Conservation (phyloP, 2,888 invertebrate species). For the Pristionchus japonicus region DNA sequence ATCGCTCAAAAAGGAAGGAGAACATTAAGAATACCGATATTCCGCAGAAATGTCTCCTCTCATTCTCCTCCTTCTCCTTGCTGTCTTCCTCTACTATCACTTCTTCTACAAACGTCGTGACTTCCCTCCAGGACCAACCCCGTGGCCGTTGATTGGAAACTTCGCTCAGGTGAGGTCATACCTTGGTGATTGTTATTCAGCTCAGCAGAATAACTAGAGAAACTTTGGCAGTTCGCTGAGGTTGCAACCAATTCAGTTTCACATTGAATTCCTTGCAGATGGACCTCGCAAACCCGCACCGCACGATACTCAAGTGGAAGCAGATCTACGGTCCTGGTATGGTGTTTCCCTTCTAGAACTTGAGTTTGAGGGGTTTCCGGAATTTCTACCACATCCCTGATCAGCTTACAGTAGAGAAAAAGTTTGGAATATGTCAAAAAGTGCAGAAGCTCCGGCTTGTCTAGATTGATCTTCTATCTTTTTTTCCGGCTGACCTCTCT, state of each 20-base stretch:
- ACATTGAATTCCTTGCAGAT: neutral
- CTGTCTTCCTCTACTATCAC: constrained; percentile 37
- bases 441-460: neutral
- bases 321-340: neutral
- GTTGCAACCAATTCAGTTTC: neutral
- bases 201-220: too few species aligned
- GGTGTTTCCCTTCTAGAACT: too few species aligned
- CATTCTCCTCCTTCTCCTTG: neutral
- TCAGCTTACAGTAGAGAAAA: too few species aligned
- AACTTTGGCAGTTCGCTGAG: too few species aligned
- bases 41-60: neutral
- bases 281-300: constrained; percentile 29
- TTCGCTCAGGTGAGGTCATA: constrained; percentile 55
- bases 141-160: constrained; percentile 60
- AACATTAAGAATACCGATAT: neutral
- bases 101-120: constrained; percentile 15
- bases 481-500: too few species aligned
- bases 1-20: neutral
- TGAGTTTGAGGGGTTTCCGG: too few species aligned
- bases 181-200: too few species aligned
- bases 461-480: constrained; percentile 8
- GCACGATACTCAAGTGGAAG: neutral
- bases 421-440: too few species aligned
- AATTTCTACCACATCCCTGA: neutral
- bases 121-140: constrained; percentile 57